Percentiles rank a stretch among this genome's conserved stretches.
These are phyloP conservation scores for Chlorodrepanis virens DNA, from an alignment of 2,113 vertebrate species.

Conservation along the genomic window DNA sequence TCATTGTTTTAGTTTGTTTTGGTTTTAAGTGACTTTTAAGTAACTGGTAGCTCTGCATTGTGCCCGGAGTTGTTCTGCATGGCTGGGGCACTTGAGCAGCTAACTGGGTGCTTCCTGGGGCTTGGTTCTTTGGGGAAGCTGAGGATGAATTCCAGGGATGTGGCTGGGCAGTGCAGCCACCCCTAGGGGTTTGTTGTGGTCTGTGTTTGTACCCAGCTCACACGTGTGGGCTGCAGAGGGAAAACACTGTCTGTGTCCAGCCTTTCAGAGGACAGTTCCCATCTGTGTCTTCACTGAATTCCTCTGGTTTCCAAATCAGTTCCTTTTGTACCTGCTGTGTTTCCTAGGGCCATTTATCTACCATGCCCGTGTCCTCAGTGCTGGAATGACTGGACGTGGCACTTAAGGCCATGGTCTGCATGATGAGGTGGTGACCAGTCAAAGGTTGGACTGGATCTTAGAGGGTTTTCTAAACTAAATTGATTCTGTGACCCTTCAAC, in stretches of 20 bases:
- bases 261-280: background rate
- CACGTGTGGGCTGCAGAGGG: background rate
- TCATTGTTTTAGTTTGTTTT: background rate
- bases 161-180: background rate
- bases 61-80: rapidly evolving
- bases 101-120: background rate
- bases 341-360: background rate
- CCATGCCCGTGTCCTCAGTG: rapidly evolving
- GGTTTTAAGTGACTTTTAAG: background rate
- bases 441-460: background rate
- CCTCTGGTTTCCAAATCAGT: background rate
- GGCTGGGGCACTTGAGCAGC: too few relatives aligned
- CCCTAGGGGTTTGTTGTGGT: background rate
- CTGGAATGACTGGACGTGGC: background rate
- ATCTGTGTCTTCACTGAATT: background rate
- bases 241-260: rapidly evolving
- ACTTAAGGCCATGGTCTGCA: background rate
- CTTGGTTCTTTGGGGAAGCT: background rate
- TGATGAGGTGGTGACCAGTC: background rate
- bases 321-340: background rate
- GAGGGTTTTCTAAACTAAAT: background rate
- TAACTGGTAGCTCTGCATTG: too few relatives aligned
- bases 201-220: background rate
- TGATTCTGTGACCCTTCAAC: background rate
- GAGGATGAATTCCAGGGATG: background rate